Evolutionary conservation across 2,888 invertebrate genomes (phyloP).

Genomic region (Tachina fera): DNA sequence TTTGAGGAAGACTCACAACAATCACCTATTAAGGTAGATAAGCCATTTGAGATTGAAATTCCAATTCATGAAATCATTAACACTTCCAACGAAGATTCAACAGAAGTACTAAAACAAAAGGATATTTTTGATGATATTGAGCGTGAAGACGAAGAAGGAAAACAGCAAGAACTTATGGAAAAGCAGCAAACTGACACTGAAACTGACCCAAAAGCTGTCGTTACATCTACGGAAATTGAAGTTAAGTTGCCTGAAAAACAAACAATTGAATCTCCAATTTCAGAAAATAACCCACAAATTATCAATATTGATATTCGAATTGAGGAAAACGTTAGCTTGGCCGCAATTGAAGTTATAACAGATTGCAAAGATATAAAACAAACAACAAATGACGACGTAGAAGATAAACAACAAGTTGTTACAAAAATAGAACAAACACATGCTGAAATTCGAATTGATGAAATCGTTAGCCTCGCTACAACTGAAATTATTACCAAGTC

Average conservation of each 20-base stretch:
- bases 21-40: neutral
- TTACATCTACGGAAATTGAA: no score
- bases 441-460: conserved; percentile 1
- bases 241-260: no score
- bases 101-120: neutral
- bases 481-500: neutral
- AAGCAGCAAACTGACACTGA: no score
- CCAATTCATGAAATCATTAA: neutral
- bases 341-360: neutral
- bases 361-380: neutral
- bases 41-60: neutral
- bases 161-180: no score
- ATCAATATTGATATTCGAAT: neutral
- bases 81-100: conserved; percentile 11
- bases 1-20: neutral
- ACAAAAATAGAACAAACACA: no score
- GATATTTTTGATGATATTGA: no score
- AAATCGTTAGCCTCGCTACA: conserved; percentile 6
- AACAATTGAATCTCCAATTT: no score
- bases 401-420: no score
- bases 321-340: conserved; percentile 9
- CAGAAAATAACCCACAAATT: no score
- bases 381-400: no score
- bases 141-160: no score
- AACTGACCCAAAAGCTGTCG: no score